Percentiles rank a stretch among this genome's conserved stretches.
Evolutionary conservation across 2,888 invertebrate species (phyloP).

Genomic region (Drosophila sordidapex): DNA sequence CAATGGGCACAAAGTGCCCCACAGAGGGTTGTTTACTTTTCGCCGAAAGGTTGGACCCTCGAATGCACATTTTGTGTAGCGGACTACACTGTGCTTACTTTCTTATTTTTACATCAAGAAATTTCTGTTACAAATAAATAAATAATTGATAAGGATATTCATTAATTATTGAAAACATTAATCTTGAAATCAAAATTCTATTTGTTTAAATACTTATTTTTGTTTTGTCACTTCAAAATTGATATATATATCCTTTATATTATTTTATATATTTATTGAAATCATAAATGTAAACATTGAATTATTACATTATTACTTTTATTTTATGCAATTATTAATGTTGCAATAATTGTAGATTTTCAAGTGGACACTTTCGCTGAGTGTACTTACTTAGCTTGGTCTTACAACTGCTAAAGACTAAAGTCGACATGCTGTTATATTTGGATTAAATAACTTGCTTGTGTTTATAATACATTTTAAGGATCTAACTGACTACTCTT

Average conservation of each 20-base stretch:
- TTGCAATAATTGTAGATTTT: no score
- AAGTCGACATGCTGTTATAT: background rate
- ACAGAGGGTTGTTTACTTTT: constrained; percentile 9
- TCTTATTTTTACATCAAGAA: background rate
- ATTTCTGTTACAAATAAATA: background rate
- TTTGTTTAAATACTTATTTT: background rate
- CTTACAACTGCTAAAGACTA: background rate
- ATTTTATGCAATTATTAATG: background rate
- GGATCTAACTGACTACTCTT: background rate
- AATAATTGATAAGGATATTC: background rate
- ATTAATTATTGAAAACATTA: background rate
- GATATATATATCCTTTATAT: no score
- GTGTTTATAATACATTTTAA: constrained; percentile 6
- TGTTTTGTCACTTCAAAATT: no score
- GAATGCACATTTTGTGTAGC: constrained; percentile 11
- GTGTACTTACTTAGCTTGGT: background rate
- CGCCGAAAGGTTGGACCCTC: constrained; percentile 4
- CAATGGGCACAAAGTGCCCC: background rate
- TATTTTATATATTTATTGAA: background rate
- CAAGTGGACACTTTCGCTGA: background rate
- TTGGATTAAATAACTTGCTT: constrained; percentile 5
- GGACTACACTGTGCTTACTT: background rate
- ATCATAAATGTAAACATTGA: background rate
- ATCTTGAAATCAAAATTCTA: background rate
- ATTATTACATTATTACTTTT: background rate